A percentile compares a stretch with the other conserved stretches of the same genome.
Evolutionary conservation across 2,888 invertebrate species (phyloP).

Genomic region (Nysson spinosus): DNA sequence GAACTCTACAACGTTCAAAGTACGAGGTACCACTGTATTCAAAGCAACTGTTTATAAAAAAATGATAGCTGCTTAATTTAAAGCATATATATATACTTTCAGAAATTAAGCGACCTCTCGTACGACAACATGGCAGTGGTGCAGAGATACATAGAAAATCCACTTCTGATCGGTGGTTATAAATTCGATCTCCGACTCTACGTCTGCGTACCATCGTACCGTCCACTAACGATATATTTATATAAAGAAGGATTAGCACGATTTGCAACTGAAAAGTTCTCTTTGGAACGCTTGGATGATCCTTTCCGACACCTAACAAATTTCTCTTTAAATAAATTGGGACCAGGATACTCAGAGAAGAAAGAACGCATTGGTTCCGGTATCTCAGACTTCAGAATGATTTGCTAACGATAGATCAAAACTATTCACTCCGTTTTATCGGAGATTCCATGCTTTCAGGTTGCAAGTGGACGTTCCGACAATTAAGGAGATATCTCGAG

Average conservation of each 20-base stretch:
- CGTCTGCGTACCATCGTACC: slow-evolving; percentile 92
- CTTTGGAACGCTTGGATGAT: slow-evolving; percentile 89
- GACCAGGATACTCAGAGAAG: slow-evolving; percentile 88
- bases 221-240: slow-evolving; percentile 91
- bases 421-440: not conserved
- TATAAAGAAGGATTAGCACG: slow-evolving; percentile 92
- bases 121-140: slow-evolving; percentile 90
- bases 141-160: slow-evolving; percentile 88
- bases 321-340: slow-evolving; percentile 93
- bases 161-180: slow-evolving; percentile 89
- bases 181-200: slow-evolving; percentile 95
- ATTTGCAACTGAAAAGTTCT: slow-evolving; percentile 91
- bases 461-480: slow-evolving; percentile 91
- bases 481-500: slow-evolving; percentile 86
- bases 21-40: too few relatives aligned
- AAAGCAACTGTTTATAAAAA: too few relatives aligned
- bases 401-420: not conserved
- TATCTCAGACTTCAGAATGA: too few relatives aligned
- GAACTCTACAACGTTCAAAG: too few relatives aligned
- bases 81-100: slow-evolving; percentile 57
- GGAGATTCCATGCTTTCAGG: slow-evolving; percentile 79
- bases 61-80: not conserved
- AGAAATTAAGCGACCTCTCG: slow-evolving; percentile 87
- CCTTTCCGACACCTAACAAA: slow-evolving; percentile 94
- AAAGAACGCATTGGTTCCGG: slow-evolving; percentile 90